These are phyloP conservation scores for Congeria kusceri DNA, from an alignment of 2,888 invertebrate genomes.

Conservation along the genomic window DNA sequence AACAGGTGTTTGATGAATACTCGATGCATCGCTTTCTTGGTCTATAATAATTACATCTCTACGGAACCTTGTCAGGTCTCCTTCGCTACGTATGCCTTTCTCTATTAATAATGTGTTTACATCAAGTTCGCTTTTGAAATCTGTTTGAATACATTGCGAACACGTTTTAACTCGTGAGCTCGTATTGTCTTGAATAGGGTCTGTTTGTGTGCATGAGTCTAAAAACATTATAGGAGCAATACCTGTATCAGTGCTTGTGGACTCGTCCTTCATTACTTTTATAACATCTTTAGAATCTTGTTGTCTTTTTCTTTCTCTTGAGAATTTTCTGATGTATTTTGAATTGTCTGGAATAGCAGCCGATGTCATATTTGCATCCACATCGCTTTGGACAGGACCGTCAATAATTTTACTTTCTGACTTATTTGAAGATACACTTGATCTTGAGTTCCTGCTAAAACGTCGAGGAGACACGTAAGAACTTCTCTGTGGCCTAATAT, in stretches of 20 bases:
- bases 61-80: neutral
- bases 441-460: conserved; percentile 33
- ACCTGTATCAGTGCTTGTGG: neutral
- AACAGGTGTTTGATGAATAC: conserved; percentile 4
- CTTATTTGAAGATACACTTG: conserved; percentile 41
- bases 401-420: conserved; percentile 20
- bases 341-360: neutral
- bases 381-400: neutral
- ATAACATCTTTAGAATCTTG: conserved; percentile 15
- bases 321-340: conserved; percentile 19
- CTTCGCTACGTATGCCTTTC: neutral
- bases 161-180: neutral
- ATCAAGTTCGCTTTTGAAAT: neutral
- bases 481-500: neutral
- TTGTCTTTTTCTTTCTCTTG: conserved; percentile 9
- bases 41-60: conserved; percentile 27
- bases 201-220: neutral
- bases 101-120: neutral
- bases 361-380: too few species aligned
- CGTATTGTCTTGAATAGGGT: neutral
- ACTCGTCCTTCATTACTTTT: neutral
- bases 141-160: neutral
- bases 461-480: conserved; percentile 46
- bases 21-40: neutral
- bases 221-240: neutral